Evolutionary conservation across 2,113 vertebrate genomes (phyloP).

Genomic region (Corythaixoides concolor): DNA sequence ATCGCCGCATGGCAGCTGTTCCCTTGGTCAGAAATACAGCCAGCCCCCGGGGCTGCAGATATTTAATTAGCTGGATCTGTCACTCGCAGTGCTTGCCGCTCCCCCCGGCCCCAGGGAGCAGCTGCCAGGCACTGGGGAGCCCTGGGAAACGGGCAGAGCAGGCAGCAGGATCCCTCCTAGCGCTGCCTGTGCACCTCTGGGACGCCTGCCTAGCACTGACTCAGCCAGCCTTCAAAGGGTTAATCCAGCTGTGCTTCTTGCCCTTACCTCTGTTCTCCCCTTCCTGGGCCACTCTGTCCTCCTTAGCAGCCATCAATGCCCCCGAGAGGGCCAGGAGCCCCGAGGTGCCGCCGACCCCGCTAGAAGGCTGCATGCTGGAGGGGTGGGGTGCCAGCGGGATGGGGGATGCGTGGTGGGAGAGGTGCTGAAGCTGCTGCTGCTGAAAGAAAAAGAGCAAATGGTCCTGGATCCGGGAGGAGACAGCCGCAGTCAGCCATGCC

Average conservation of each 20-base stretch:
- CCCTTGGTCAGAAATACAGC: background rate
- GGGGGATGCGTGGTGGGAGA: slow-evolving; percentile 86
- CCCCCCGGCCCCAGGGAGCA: background rate
- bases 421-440: slow-evolving; percentile 96
- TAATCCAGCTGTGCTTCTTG: background rate
- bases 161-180: background rate
- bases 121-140: background rate
- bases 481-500: background rate
- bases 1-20: background rate
- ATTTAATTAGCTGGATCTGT: background rate
- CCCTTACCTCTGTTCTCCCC: slow-evolving; percentile 83
- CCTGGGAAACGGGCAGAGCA: background rate
- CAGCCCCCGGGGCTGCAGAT: background rate
- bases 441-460: slow-evolving; percentile 72
- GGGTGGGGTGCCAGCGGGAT: slow-evolving; percentile 84
- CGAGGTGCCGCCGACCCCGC: slow-evolving; percentile 73
- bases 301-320: slow-evolving; percentile 79
- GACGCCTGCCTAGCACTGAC: background rate
- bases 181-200: background rate
- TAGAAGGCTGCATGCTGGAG: slow-evolving; percentile 77
- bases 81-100: accelerated
- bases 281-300: slow-evolving; percentile 81
- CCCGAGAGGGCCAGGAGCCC: slow-evolving; percentile 83
- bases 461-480: background rate
- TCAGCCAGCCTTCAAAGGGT: background rate